Percentiles rank a stretch among this genome's conserved stretches.
Conservation (phyloP, 2,113 vertebrate genomes). For the Cottus gobio region DNA sequence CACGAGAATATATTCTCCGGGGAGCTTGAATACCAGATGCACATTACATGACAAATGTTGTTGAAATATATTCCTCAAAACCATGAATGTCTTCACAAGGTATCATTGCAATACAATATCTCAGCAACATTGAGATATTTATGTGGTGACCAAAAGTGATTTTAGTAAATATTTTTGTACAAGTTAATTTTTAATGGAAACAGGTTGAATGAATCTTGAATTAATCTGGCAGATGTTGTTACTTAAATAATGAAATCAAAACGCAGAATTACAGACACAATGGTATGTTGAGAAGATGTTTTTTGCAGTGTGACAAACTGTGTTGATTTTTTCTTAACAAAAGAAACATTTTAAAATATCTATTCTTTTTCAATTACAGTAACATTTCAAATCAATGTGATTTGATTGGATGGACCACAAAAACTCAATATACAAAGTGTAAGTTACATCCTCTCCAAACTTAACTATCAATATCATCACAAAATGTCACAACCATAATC, state of each 20-base stretch:
- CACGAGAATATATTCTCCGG: background rate
- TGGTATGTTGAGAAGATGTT: background rate
- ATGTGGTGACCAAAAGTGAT: background rate
- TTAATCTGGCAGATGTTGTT: background rate
- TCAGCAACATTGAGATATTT: background rate
- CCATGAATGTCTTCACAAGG: background rate
- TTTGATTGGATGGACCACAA: background rate
- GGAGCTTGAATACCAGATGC: background rate
- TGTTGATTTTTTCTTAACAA: background rate
- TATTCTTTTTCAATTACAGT: background rate
- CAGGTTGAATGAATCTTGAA: constrained; percentile 14
- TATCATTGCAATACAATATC: background rate
- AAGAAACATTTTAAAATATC: background rate
- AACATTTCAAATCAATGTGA: background rate
- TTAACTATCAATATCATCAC: constrained; percentile 13
- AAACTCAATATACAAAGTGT: background rate
- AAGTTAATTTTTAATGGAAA: background rate
- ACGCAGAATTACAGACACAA: background rate
- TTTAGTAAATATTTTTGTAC: background rate
- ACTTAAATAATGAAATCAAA: background rate
- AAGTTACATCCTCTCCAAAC: background rate
- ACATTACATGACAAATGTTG: background rate
- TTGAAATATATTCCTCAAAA: background rate
- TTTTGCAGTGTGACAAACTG: background rate
- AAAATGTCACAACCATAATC: background rate